phyloP scores from a whole-genome alignment of 2,113 vertebrate species.

The Myocastor coypus region DNA sequence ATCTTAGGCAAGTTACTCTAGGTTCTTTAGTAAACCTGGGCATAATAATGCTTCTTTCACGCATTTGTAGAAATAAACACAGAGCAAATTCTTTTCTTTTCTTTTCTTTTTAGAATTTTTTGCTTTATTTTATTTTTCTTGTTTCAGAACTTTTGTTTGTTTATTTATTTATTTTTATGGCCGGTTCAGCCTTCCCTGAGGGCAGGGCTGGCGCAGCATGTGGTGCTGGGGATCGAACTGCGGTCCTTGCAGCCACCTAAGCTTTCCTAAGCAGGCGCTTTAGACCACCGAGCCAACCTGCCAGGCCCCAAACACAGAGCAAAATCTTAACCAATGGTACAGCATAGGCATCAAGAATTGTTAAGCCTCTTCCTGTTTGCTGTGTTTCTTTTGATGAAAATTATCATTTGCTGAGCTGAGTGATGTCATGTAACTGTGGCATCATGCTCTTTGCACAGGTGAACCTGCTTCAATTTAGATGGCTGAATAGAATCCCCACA shows the following conservation, averaged over 20 bases:
- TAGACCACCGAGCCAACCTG: too few relatives aligned
- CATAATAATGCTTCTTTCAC: not conserved
- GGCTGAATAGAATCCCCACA: constrained; percentile 44
- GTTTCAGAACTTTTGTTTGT: too few relatives aligned
- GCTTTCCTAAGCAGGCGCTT: too few relatives aligned
- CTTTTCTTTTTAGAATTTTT: too few relatives aligned
- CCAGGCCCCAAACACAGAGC: not conserved
- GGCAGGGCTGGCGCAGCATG: too few relatives aligned
- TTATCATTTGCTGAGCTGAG: constrained; percentile 14
- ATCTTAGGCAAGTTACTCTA: not conserved
- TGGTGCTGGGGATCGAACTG: too few relatives aligned
- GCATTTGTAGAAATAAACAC: not conserved
- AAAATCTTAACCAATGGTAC: not conserved
- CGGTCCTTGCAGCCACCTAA: too few relatives aligned
- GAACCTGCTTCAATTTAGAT: constrained; percentile 38
- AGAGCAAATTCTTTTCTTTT: constrained; percentile 3
- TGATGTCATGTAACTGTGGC: not conserved
- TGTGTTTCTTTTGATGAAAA: not conserved
- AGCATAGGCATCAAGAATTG: not conserved
- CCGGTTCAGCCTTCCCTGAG: too few relatives aligned
- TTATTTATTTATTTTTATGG: too few relatives aligned
- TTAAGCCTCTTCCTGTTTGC: not conserved
- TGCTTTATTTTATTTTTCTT: too few relatives aligned
- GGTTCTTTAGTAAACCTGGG: not conserved
- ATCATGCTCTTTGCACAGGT: constrained; percentile 24